Base-by-base conservation (phyloP, 2,888 invertebrate species). In the Melanargia galathea region DNA sequence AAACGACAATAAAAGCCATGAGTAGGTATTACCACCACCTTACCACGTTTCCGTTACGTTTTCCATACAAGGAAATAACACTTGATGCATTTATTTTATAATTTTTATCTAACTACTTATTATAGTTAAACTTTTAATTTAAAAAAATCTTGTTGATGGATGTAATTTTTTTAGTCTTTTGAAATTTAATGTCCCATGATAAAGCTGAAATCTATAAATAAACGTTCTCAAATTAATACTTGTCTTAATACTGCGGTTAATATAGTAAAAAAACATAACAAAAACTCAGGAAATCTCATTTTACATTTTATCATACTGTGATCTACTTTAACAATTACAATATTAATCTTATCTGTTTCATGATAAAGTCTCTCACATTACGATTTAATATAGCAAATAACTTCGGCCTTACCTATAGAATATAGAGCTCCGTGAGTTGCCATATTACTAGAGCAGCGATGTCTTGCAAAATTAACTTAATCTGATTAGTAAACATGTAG, bases 331-430 rank as follows among this genome's bases (percentile, higher is more conserved):
- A 48, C 49, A 51, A 13, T 52, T 33, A 26, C 24, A 43, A 26
- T 55, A 55, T 26, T 16, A 18, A 11, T 55, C 43, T 55, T 43
- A 55, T 55, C 40, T 55, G 11, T 24, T 40, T 6, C 13, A 55
- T 55, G 26, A 55, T 26, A 22, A 54, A n/a, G n/a, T n/a, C n/a
- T 54, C 54, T 24, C 40, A 5, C n/a, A 26, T 54, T 54, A 54
- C 24, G 40, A 8, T 38, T 60, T 60, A 48, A 62, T 65, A 33
- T 62, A 57, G 40, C 55, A 62, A 65, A 55, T 65, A 24, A 59
- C 43, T 58, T 7, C 40, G 38, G 43, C 65, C 45, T 65, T 62
- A 58, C 46, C 30, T 33, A 51, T 18, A 33, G 30, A 51, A 45
- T 52, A 61, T 52, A 51, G 11, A 35, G 4, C 6, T n/a, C n/a